Conservation (phyloP, 1,140 invertebrate species). For the Amyelois transitella region DNA sequence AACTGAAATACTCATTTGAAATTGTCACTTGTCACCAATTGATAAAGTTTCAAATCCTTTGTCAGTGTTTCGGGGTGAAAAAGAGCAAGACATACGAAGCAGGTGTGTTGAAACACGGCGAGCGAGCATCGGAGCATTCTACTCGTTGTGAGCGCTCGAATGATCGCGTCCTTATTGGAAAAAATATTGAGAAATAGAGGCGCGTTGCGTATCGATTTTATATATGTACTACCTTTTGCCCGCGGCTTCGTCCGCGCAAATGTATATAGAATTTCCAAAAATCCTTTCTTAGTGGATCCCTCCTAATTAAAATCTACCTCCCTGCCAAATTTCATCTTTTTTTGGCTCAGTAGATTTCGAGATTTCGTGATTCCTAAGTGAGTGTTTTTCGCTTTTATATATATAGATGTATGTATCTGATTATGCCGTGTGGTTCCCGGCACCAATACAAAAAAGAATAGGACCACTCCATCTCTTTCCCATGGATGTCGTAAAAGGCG, state of each 20-base stretch:
- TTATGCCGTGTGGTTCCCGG: too few relatives aligned
- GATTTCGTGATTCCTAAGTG: too few relatives aligned
- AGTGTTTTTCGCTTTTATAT: too few relatives aligned
- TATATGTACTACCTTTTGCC: constrained; percentile 11
- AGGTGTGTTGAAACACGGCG: constrained; percentile 24
- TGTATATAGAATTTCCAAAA: too few relatives aligned
- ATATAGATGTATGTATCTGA: too few relatives aligned
- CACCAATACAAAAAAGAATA: too few relatives aligned
- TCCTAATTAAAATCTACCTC: too few relatives aligned
- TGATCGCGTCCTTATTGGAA: constrained; percentile 28
- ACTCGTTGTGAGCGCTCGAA: constrained; percentile 19
- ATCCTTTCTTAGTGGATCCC: too few relatives aligned
- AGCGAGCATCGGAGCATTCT: constrained; percentile 20
- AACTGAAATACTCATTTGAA: neutral
- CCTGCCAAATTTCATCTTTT: too few relatives aligned
- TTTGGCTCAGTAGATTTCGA: too few relatives aligned
- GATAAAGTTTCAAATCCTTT: neutral
- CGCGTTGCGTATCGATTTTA: constrained; percentile 16
- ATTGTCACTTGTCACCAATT: neutral
- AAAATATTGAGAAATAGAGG: constrained; percentile 29
- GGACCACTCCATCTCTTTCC: too few relatives aligned
- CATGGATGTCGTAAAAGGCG: too few relatives aligned
- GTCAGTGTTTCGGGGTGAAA: neutral
- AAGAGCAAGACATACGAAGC: constrained; percentile 5
- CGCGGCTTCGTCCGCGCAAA: neutral